These are phyloP conservation scores for Rhyacophila brunnea DNA, from an alignment of 1,140 invertebrate genomes.

Conservation along the genomic window DNA sequence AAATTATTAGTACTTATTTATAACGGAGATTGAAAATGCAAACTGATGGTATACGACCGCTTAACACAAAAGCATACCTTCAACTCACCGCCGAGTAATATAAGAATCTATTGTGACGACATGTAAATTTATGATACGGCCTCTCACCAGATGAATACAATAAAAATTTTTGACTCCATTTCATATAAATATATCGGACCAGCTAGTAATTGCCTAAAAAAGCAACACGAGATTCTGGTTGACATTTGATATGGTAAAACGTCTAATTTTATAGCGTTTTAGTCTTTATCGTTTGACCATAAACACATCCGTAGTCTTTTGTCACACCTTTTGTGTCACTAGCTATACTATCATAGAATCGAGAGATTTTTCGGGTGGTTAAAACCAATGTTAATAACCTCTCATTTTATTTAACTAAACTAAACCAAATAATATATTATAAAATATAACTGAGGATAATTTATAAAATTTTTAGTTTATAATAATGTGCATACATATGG, in stretches of 20 bases:
- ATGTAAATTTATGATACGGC: slow-evolving; percentile 23
- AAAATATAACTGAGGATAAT: no score
- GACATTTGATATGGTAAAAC: slow-evolving; percentile 10
- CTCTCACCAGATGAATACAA: slow-evolving; percentile 11
- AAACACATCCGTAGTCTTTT: no score
- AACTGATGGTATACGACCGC: slow-evolving; percentile 6
- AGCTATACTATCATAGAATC: no score
- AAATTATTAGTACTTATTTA: no score
- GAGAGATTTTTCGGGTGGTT: no score
- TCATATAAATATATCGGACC: slow-evolving; percentile 10
- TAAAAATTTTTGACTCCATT: slow-evolving; percentile 21
- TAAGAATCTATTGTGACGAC: slow-evolving; percentile 24
- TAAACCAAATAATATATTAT: no score
- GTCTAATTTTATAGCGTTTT: not conserved
- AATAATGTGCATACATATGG: no score
- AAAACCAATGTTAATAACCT: no score
- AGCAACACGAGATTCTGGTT: not conserved
- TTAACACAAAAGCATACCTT: slow-evolving; percentile 6
- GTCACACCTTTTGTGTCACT: no score
- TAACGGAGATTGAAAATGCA: not conserved
- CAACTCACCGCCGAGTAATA: slow-evolving; percentile 9
- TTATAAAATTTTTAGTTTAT: no score
- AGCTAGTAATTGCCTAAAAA: slow-evolving; percentile 1
- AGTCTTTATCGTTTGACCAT: no score
- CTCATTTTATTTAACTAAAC: no score